Evolutionary conservation across 2,113 vertebrate genomes (phyloP), one percentile per base, ranked within the genome.

Genomic region (Nematolebias whitei): DNA sequence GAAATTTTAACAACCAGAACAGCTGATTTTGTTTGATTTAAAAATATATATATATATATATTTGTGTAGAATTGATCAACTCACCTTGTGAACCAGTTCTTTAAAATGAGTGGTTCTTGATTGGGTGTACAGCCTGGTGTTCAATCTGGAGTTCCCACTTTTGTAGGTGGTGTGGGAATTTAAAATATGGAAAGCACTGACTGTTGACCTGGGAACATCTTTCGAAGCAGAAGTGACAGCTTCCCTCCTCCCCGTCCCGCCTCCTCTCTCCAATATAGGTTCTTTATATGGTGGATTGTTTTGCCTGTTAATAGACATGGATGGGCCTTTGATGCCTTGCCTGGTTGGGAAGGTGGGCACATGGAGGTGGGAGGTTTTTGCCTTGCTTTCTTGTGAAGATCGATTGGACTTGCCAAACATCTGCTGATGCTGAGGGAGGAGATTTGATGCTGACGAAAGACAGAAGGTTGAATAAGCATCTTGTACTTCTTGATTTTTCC

Each of bases 311-410:
- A 63, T 53, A 1, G 79, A 26, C 4, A 38, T n/a, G 8, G 79
- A 84, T 23, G 78, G 83, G 51, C 71, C 87, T 65, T 81, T 80
- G 71, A 80, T 56, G 16, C 40, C 2, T 26, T 80, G 79, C 20
- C 85, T 84, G 65, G 40, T 24, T 50, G 87, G 88, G 39, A 77
- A n/a, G 32, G 48, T 23, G 12, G 89, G 85, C 60, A 91, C 75
- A 78, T 91, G 88, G 24, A 91, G 74, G 75, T 87, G 86, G 49
- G 79, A 77, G 12, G 79, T 76, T 49, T 69, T 75, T 24, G 45
- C 66, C 56, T 49, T 58, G 32, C 50, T 48, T 45, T n/a, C n/a
- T n/a, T n/a, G n/a, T n/a, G 51, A 23, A 6, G 65, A 53, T 61
- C 52, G 68, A 32, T 61, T 51, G 54, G 70, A 65, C 58, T 86